phyloP scores from a whole-genome alignment of 2,888 invertebrate genomes.

The Nephrotoma guestfalica region DNA sequence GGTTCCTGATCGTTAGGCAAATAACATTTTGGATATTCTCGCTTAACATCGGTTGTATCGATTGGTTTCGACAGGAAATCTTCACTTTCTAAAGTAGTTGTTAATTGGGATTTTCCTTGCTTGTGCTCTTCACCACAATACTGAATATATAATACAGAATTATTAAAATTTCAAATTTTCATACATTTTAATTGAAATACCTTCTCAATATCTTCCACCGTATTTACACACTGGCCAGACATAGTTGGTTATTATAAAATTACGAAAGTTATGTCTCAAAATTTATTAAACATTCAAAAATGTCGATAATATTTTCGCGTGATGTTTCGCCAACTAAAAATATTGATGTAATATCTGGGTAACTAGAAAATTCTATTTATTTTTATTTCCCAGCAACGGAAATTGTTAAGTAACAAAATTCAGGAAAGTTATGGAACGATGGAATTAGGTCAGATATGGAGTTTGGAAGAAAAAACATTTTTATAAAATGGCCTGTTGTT shows the following conservation, averaged over 20 bases:
- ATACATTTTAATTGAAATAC: not conserved
- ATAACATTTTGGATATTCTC: slow-evolving; percentile 33
- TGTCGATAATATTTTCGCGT: not conserved
- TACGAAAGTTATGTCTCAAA: not conserved
- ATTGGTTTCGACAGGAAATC: not conserved
- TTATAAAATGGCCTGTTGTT: no score
- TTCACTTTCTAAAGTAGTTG: not conserved
- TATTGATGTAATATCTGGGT: not conserved
- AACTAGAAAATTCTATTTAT: not conserved
- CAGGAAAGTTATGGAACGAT: no score
- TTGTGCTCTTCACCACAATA: not conserved
- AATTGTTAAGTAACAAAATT: not conserved
- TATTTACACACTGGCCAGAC: not conserved
- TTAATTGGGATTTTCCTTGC: not conserved
- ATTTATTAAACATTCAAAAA: not conserved
- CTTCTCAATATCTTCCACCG: not conserved
- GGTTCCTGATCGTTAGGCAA: slow-evolving; percentile 40
- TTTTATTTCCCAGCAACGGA: not conserved
- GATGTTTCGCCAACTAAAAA: not conserved
- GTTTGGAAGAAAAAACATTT: no score
- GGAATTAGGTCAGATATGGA: no score
- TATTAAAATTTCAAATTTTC: not conserved
- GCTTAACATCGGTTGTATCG: not conserved
- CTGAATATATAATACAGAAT: not conserved
- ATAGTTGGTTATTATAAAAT: not conserved